These are phyloP conservation scores for Elephantulus edwardii DNA, from an alignment of 2,113 vertebrate genomes.

Conservation along the genomic window DNA sequence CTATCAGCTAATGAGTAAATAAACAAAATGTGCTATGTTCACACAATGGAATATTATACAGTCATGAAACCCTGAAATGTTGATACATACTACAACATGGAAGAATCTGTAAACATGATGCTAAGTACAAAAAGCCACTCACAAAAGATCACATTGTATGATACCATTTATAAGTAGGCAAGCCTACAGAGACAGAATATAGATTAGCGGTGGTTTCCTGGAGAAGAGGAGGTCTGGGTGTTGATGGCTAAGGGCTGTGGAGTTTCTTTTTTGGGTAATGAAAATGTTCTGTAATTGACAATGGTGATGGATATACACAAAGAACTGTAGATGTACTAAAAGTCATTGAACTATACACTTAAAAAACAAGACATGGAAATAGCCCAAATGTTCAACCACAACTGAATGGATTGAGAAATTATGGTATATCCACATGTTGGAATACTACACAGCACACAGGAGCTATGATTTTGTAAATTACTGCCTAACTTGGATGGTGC, in stretches of 20 bases:
- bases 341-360: neutral
- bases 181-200: neutral
- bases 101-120: neutral
- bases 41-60: neutral
- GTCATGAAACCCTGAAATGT: neutral
- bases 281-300: conserved; percentile 1
- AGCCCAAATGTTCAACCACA: too few relatives aligned
- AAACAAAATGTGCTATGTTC: neutral
- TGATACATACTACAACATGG: neutral
- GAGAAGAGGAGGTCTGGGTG: too few relatives aligned
- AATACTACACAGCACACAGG: too few relatives aligned
- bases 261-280: neutral
- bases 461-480: too few relatives aligned
- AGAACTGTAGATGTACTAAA: neutral
- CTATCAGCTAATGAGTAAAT: neutral
- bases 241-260: neutral
- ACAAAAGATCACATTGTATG: neutral
- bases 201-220: neutral
- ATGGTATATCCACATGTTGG: too few relatives aligned
- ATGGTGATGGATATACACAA: neutral
- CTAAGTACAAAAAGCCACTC: neutral
- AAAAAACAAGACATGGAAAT: neutral
- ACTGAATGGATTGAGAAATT: too few relatives aligned
- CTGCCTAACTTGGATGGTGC: too few relatives aligned
- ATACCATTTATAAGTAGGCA: neutral